These are phyloP conservation scores for Drosophila littoralis DNA, from an alignment of 1,140 invertebrate genomes.

Conservation along the genomic window DNA sequence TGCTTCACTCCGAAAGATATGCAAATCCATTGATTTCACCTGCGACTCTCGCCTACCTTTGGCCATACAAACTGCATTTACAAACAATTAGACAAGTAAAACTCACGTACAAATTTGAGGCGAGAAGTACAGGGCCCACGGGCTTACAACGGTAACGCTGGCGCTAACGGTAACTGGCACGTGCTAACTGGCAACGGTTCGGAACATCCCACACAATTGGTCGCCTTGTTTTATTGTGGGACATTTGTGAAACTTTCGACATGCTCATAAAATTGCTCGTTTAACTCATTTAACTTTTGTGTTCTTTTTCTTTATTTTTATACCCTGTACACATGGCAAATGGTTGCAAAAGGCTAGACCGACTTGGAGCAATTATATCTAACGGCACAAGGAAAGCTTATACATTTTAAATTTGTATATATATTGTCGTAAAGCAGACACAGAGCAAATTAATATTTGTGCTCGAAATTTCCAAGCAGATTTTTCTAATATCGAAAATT, in stretches of 20 bases:
- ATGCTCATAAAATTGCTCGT: constrained; percentile 80
- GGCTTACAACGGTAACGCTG: constrained; percentile 6
- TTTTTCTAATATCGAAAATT: too few relatives aligned
- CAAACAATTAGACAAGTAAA: constrained; percentile 62
- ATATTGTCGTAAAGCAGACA: too few relatives aligned
- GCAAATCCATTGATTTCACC: constrained; percentile 50
- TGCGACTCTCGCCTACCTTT: constrained; percentile 13
- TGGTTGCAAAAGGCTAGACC: not conserved
- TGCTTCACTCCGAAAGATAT: constrained; percentile 13
- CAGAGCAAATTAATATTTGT: too few relatives aligned
- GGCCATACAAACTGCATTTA: constrained; percentile 55
- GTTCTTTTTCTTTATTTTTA: constrained; percentile 42
- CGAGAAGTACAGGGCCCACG: constrained; percentile 15
- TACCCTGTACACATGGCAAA: not conserved
- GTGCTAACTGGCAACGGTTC: constrained; percentile 10
- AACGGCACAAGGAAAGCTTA: too few relatives aligned
- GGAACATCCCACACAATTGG: constrained; percentile 32
- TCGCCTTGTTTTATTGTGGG: constrained; percentile 54
- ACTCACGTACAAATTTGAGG: constrained; percentile 41
- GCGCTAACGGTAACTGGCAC: constrained; percentile 16
- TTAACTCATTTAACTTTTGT: constrained; percentile 83
- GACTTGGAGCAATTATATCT: not conserved
- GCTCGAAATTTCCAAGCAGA: too few relatives aligned
- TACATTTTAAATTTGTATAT: not conserved
- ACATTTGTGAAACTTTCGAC: constrained; percentile 68